Base-by-base conservation (phyloP, 2,797 vertebrate genomes). In the Limosa lapponica region DNA sequence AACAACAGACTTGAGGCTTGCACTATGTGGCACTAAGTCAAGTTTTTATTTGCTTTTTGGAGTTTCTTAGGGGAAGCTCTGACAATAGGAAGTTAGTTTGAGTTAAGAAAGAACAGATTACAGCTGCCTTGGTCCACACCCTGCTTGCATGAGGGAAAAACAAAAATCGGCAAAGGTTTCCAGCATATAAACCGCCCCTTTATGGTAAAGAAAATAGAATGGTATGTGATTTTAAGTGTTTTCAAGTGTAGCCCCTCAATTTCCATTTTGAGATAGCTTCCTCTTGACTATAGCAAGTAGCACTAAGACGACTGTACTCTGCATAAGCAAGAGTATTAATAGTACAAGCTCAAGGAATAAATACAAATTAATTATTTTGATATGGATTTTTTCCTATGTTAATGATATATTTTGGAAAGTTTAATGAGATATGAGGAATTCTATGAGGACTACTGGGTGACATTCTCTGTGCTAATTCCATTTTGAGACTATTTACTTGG, bases 41-140 rank as follows among this genome's bases (percentile, higher is more conserved):
- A 71, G 8, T 16, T 66, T 36, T 91, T 65, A 34, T 24, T 82
- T 78, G 13, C 1, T 64, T 83, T 79, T 89, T 14, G 57, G 61
- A 74, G 16, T 49, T 71, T 67, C 36, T 79, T 49, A 73, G 34
- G 34, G 70, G 24, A 59, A 83, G 10, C 1, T 84, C 37, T 77
- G 44, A 69, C 25, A 37, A 58, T 27, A 62, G 32, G 16, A 91
- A 90, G 67, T 71, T 69, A 86, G 25, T n/a, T 13, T 5, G 4
- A 66, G 16, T 79, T 66, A 74, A 75, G 57, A 81, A 86, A 86
- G 11, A 90, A 24, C 37, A 78, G 46, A 71, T 46, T 90, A 16
- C 52, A 67, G 13, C 41, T 91, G 85, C 22, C 6, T 75, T 48
- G 37, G 17, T 79, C 73, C 54, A 83, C 30, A 39, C 27, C 73